phyloP scores from a whole-genome alignment of 2,888 invertebrate genomes.

The Trissoscelio sp. region DNA sequence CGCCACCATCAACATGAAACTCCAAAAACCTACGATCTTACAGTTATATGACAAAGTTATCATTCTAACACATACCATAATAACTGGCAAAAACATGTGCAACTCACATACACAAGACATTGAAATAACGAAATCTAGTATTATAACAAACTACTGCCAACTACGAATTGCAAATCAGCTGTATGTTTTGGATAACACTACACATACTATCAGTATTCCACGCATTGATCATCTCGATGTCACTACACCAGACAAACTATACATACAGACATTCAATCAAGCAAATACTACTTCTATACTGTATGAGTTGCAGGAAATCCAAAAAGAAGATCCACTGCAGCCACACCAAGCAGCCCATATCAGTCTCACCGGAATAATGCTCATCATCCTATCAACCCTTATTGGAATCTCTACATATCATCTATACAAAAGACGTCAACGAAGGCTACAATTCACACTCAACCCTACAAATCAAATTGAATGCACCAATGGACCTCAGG shows the following conservation, averaged over 20 bases:
- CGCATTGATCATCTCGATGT: not conserved
- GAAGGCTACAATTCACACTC: not conserved
- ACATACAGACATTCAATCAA: not conserved
- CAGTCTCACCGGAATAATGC: not conserved
- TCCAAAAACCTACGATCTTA: not conserved
- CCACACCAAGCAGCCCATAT: not conserved
- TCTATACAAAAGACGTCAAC: not conserved
- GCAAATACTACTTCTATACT: not conserved
- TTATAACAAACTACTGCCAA: conserved; percentile 4
- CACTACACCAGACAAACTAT: not conserved
- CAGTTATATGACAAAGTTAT: conserved; percentile 10
- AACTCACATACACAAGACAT: not conserved
- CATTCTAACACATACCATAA: not conserved
- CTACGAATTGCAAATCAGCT: not conserved
- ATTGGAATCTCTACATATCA: not conserved
- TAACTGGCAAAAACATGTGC: conserved; percentile 10
- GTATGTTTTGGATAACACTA: not conserved
- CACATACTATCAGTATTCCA: not conserved
- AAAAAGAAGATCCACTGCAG: not conserved
- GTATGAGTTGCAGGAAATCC: not conserved
- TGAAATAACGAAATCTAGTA: not conserved
- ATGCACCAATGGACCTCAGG: conserved; percentile 10
- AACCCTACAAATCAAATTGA: not conserved
- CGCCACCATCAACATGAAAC: not conserved
- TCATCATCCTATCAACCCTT: not conserved